Evolutionary conservation across 1,140 invertebrate species (phyloP).

Genomic region (Latrodectus geometricus): DNA sequence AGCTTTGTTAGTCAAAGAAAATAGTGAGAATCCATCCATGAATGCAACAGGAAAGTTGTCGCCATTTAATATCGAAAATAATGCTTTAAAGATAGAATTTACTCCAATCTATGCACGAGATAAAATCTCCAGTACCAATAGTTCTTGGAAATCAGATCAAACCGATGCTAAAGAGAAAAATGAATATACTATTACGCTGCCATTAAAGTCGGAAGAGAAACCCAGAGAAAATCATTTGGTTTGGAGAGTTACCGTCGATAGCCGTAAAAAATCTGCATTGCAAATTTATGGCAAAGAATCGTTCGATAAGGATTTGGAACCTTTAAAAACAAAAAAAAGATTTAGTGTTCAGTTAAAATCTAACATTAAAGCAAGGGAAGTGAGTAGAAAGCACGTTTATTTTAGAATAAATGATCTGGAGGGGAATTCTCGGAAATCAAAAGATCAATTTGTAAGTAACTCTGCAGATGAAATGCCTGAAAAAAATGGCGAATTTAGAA

Average conservation of each 20-base stretch:
- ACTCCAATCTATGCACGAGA: constrained; percentile 4
- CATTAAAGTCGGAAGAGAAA: constrained; percentile 24
- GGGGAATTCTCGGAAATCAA: background rate
- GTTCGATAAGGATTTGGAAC: constrained; percentile 26
- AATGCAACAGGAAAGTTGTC: too few relatives aligned
- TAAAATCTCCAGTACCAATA: background rate
- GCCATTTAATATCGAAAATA: background rate
- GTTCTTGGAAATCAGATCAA: constrained; percentile 31
- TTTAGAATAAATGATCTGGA: background rate
- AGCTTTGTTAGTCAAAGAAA: too few relatives aligned
- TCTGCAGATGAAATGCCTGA: background rate
- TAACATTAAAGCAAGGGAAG: constrained; percentile 11
- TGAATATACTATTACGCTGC: background rate
- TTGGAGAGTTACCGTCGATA: background rate
- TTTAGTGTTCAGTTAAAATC: constrained; percentile 20
- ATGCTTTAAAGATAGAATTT: background rate
- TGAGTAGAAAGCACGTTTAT: background rate
- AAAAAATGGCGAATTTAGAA: background rate
- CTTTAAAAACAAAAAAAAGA: constrained; percentile 17
- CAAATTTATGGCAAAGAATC: constrained; percentile 41
- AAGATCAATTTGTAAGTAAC: background rate
- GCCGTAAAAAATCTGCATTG: constrained; percentile 56
- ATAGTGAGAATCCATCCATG: too few relatives aligned
- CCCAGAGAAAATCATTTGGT: constrained; percentile 36
- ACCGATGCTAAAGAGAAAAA: background rate